Evolutionary conservation across 2,113 vertebrate species (phyloP).

Genomic region (Indri indri): DNA sequence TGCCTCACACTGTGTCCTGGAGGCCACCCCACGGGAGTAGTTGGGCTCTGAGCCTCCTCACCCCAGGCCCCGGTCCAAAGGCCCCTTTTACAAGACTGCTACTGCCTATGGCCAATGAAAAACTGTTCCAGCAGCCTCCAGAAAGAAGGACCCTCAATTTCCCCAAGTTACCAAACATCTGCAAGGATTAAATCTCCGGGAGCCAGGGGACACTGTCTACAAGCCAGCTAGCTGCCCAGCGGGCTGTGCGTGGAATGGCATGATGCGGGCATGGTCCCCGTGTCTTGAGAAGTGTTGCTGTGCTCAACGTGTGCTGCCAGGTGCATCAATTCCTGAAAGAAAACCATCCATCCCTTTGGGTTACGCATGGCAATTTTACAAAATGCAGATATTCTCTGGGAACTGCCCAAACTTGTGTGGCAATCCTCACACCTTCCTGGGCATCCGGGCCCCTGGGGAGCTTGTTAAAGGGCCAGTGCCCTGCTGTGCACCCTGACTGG

Average conservation of each 20-base stretch:
- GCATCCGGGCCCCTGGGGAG: neutral
- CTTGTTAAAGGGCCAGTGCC: conserved; percentile 39
- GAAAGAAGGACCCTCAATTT: neutral
- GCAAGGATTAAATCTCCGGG: neutral
- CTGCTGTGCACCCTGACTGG: neutral
- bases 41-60: neutral
- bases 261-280: neutral
- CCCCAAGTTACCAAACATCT: neutral
- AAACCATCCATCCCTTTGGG: neutral
- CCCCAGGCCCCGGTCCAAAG: neutral
- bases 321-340: neutral
- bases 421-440: neutral
- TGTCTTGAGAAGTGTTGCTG: neutral
- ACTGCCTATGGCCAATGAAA: neutral
- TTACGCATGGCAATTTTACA: neutral
- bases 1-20: neutral
- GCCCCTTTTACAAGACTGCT: neutral
- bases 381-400: neutral
- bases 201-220: neutral
- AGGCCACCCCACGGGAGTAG: neutral
- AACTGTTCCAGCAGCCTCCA: neutral
- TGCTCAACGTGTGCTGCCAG: neutral
- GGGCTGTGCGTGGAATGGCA: neutral
- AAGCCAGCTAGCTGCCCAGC: neutral
- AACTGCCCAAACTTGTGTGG: neutral